Evolutionary conservation across 2,797 vertebrate species (phyloP), one percentile per base, ranked within the genome.

Genomic region (Sphenodon punctatus): DNA sequence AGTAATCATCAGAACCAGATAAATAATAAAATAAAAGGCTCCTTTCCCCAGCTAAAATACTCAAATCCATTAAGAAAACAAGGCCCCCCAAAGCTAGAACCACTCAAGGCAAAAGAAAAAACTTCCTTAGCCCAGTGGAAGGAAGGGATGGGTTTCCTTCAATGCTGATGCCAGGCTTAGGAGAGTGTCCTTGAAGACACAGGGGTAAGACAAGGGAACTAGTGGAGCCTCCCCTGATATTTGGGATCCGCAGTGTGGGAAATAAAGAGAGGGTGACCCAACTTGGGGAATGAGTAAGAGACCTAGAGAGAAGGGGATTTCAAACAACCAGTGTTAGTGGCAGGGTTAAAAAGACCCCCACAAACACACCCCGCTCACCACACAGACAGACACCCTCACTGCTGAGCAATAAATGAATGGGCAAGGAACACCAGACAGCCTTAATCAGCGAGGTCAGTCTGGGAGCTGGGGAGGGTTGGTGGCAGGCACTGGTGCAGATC

Each of bases 191-290:
- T 78, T 82, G 87, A 87, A 79, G 88, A 78, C 80, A 82, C 74
- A 72, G 11, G 75, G 89, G 84, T 91, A 76, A 89, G 67, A 79
- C 65, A 49, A 51, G 34, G 67, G 71, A 51, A 79, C 67, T 64
- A 89, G 85, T 79, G 84, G 56, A 86, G 82, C 63, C 75, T 49
- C 88, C 76, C 90, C 82, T 86, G 85, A 74, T 88, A 86, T 89
- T 88, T 84, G 82, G 49, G 80, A 85, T 84, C 72, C 14, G 46
- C 67, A 25, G 67, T 19, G 30, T 49, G n/a, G 41, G 22, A 53
- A 39, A 41, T 30, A 27, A 42, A 2, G n/a, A 8, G 46, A 70
- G 8, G 36, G 46, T 3, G 6, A 19, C 79, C 46, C 75, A 78
- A 67, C 36, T 75, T 75, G 61, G 42, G 64, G 23, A 46, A 25